A percentile compares a stretch with the other conserved stretches of the same genome.
These are phyloP conservation scores for Batillaria attramentaria DNA, from an alignment of 1,140 invertebrate species.

Conservation along the genomic window DNA sequence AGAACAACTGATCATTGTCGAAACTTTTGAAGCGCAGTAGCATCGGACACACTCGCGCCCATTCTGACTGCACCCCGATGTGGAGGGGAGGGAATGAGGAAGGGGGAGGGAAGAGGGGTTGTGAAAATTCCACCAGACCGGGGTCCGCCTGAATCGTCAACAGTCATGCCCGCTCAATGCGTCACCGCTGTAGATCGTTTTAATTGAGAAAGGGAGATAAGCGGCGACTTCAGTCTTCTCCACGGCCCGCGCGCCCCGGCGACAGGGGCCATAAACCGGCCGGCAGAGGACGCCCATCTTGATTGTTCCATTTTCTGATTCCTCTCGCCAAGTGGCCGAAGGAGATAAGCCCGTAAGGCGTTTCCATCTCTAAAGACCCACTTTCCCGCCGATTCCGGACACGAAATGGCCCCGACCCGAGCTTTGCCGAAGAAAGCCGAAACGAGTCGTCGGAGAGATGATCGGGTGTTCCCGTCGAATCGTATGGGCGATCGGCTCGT, in stretches of 20 bases:
- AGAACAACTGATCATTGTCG: no score
- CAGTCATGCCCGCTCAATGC: slow-evolving; percentile 6
- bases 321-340: neutral
- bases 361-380: slow-evolving; percentile 22
- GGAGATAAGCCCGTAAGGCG: neutral
- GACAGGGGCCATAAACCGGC: neutral
- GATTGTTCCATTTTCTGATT: neutral
- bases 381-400: neutral
- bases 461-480: neutral
- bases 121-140: slow-evolving; percentile 28
- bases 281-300: neutral
- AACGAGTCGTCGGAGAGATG: no score
- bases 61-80: no score
- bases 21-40: no score
- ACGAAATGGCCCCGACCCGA: no score
- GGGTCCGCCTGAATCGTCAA: neutral
- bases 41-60: no score
- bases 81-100: no score
- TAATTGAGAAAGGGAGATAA: slow-evolving; percentile 21
- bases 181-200: slow-evolving; percentile 11
- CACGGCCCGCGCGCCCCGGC: neutral
- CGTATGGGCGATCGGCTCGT: neutral
- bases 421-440: no score
- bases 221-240: neutral
- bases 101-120: neutral